These are phyloP conservation scores for Sminthopsis crassicaudata DNA, from an alignment of 2,113 vertebrate genomes.

Conservation along the genomic window DNA sequence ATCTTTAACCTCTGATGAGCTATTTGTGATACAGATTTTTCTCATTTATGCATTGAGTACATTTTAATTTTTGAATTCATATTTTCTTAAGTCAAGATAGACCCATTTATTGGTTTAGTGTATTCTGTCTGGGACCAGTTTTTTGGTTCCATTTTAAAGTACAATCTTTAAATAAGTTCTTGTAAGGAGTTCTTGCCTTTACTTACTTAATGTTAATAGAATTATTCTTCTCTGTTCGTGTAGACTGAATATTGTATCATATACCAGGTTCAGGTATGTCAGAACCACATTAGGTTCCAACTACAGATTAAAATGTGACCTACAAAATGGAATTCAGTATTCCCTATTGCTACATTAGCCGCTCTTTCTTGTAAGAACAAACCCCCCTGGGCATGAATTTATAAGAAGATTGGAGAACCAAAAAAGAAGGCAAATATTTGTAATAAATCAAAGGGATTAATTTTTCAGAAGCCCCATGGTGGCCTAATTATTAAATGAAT, in stretches of 20 bases:
- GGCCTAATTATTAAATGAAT: neutral
- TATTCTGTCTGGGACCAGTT: neutral
- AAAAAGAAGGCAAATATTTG: neutral
- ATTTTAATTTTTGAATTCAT: neutral
- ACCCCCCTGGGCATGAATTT: neutral
- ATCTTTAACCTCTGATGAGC: neutral
- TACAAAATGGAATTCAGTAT: neutral
- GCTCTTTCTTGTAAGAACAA: neutral
- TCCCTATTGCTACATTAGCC: neutral
- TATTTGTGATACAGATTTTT: conserved; percentile 13
- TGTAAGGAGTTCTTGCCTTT: neutral
- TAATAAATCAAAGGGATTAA: neutral
- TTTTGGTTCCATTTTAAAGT: conserved; percentile 30
- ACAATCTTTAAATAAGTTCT: neutral
- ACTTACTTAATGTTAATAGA: neutral
- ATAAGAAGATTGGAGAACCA: neutral
- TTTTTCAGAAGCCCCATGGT: neutral
- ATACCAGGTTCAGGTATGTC: neutral
- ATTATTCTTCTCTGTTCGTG: neutral
- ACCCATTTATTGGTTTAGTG: neutral
- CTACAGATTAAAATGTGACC: neutral
- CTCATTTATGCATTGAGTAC: conserved; percentile 4
- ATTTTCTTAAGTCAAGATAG: conserved; percentile 23
- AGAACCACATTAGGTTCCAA: neutral
- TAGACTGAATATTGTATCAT: neutral